phyloP scores from a whole-genome alignment of 2,113 vertebrate species.

The Megaleporinus macrocephalus region DNA sequence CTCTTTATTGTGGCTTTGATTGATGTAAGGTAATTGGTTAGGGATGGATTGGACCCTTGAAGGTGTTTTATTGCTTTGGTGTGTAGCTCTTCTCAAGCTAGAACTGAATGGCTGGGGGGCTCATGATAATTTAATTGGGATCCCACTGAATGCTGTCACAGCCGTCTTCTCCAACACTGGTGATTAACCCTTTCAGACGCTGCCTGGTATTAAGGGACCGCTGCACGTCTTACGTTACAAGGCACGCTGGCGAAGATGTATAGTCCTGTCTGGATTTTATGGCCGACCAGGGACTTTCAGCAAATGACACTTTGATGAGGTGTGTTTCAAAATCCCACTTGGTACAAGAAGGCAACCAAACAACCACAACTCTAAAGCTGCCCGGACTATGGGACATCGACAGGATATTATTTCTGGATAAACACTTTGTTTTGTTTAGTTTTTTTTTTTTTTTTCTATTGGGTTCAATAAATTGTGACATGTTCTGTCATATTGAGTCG shows the following conservation, averaged over 20 bases:
- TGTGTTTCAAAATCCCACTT: conserved; percentile 10
- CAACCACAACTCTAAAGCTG: background rate
- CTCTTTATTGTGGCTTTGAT: conserved; percentile 42
- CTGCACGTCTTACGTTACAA: background rate
- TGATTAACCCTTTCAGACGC: conserved; percentile 1
- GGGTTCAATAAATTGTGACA: conserved; percentile 2
- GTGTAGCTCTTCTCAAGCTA: conserved; percentile 15
- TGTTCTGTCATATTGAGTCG: background rate
- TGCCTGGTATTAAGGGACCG: conserved; percentile 8
- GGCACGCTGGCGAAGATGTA: background rate
- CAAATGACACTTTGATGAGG: background rate
- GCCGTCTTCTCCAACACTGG: conserved; percentile 4
- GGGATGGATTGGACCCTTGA: conserved; percentile 30
- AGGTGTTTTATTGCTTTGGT: conserved; percentile 28
- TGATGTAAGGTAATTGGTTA: conserved; percentile 45
- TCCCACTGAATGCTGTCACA: conserved; percentile 2
- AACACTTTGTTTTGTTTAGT: background rate
- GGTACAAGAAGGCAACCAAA: background rate
- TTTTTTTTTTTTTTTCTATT: background rate
- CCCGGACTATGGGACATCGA: background rate
- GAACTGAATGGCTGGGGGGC: conserved; percentile 28
- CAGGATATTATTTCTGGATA: background rate
- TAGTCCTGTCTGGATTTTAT: background rate
- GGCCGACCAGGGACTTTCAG: background rate
- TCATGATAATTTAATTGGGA: conserved; percentile 44